Evolutionary conservation across 2,888 invertebrate genomes (phyloP), one percentile per base, ranked within the genome.

Genomic region (Nomada flava): DNA sequence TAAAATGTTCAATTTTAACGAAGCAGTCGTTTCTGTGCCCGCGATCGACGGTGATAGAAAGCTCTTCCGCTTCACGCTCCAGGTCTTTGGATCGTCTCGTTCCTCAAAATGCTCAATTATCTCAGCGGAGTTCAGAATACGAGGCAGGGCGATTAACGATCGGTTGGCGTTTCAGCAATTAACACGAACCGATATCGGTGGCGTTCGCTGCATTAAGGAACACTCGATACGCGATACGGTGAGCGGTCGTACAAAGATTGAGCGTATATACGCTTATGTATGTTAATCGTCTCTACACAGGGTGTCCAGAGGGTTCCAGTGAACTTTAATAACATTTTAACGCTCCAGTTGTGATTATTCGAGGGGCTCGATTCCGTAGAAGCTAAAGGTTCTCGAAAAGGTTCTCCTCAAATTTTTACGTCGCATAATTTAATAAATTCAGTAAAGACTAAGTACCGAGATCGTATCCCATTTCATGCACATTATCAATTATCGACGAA

Each of bases 51-150:
- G 26, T 44, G 67, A 52, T 36, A 36, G 42, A 29, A 44, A n/a
- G 44, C 63, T 52, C 55, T 47, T n/a, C 59, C 52, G 44, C 52
- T 26, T 42, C 26, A 55, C 18, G 20, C 44, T 52, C 13, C 26
- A 18, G 7, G n/a, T 13, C 23, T 7, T 23, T 36, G 57, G 72
- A 75, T 72, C 65, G 76, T 53, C 55, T 65, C 72, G 72, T 75
- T 77, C 63, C 85, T 85, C 82, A 72, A 85, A 85, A 83, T 76
- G 74, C 62, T 85, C 85, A 85, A 85, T 85, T 85, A 85, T 79
- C 79, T 20, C 64, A 59, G 36, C 42, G 18, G 13, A 60, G 55
- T 55, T 44, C 67, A 69, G 53, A 44, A 78, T 71, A 52, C 50
- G 68, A 68, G 65, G 44, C 70, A 52, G 50, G 53, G 23, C 85